Percentiles rank a stretch among this genome's conserved stretches.
Evolutionary conservation across 2,797 vertebrate species (phyloP).

Genomic region (Heterohyrax brucei): DNA sequence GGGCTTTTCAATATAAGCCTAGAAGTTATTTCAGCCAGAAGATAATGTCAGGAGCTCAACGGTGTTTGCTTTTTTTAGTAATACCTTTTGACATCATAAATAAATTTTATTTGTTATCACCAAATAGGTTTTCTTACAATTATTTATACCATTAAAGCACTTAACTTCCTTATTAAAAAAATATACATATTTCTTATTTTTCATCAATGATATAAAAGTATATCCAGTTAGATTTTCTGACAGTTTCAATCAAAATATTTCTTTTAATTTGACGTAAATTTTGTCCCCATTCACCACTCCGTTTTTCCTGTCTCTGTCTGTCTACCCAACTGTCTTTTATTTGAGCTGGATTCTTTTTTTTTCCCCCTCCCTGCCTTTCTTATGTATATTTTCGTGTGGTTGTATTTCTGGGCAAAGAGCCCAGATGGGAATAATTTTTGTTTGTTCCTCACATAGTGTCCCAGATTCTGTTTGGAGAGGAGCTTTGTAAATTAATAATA

Average conservation of each 20-base stretch:
- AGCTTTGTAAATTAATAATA: slow-evolving; percentile 75
- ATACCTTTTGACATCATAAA: background rate
- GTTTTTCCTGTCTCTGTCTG: background rate
- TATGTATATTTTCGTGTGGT: slow-evolving; percentile 35
- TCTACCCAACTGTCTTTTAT: background rate
- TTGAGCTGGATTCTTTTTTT: background rate
- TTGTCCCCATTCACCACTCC: background rate
- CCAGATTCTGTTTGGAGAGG: slow-evolving; percentile 67
- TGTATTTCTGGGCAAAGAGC: slow-evolving; percentile 69
- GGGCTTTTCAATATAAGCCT: background rate
- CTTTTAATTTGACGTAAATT: background rate
- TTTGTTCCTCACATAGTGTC: slow-evolving; percentile 65
- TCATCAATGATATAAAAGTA: background rate
- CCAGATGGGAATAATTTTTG: slow-evolving; percentile 66
- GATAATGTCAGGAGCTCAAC: rapidly evolving
- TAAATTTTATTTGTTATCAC: background rate
- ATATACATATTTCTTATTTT: background rate
- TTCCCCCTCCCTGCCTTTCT: background rate
- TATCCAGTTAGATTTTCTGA: background rate
- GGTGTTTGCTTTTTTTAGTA: background rate
- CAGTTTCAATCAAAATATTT: background rate
- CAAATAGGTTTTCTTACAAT: background rate
- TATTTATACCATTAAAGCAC: slow-evolving; percentile 2
- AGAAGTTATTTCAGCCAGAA: background rate
- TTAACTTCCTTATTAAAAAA: background rate